Evolutionary conservation across 2,888 invertebrate genomes (phyloP).

Genomic region (Ernsta delagoae): DNA sequence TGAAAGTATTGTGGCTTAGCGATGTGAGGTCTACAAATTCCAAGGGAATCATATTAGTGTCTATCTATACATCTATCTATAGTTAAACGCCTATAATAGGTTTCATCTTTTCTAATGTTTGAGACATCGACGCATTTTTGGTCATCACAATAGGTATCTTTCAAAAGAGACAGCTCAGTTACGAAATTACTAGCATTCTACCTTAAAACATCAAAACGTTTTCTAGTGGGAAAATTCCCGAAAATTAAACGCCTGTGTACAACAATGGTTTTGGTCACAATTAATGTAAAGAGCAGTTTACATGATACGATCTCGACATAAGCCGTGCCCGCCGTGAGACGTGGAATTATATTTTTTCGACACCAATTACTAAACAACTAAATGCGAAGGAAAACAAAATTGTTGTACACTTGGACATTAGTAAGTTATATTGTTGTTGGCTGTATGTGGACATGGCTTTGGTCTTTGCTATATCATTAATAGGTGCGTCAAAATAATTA

Average conservation of each 20-base stretch:
- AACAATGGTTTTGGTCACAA: conserved; percentile 68
- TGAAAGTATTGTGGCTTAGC: conserved; percentile 23
- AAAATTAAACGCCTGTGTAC: conserved; percentile 71
- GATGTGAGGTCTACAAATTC: conserved; percentile 27
- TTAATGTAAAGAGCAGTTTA: conserved; percentile 74
- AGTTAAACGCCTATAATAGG: too few species aligned
- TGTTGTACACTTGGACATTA: conserved; percentile 49
- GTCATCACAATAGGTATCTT: background rate
- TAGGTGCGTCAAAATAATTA: too few species aligned
- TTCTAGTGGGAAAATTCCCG: conserved; percentile 58
- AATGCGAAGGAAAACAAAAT: conserved; percentile 70
- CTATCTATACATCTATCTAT: too few species aligned
- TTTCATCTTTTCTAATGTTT: too few species aligned
- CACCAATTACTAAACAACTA: conserved; percentile 66
- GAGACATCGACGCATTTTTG: background rate
- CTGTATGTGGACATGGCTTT: conserved; percentile 54
- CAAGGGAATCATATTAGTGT: too few species aligned
- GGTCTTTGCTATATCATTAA: conserved; percentile 45
- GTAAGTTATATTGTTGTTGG: conserved; percentile 51
- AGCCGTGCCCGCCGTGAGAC: conserved; percentile 68
- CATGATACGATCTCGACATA: conserved; percentile 70
- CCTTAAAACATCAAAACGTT: conserved; percentile 11
- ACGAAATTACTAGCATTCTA: background rate
- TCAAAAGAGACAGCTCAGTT: too few species aligned
- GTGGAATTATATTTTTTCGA: conserved; percentile 74